phyloP scores from a whole-genome alignment of 2,113 vertebrate genomes.

The Pygoscelis antarcticus region DNA sequence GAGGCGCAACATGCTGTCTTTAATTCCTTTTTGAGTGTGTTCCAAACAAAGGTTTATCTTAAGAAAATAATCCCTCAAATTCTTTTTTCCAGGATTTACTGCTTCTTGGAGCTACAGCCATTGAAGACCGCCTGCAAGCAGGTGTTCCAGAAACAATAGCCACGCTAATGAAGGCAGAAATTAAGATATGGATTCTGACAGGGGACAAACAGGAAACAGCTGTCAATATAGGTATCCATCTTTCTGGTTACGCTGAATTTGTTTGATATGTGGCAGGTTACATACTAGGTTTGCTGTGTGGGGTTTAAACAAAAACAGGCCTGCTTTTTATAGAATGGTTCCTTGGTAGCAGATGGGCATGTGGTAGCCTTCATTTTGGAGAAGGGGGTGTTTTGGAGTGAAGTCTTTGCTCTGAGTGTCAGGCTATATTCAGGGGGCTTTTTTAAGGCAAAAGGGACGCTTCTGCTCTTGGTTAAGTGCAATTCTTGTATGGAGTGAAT shows the following conservation, averaged over 20 bases:
- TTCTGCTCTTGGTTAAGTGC: neutral
- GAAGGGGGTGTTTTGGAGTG: neutral
- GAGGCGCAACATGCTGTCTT: neutral
- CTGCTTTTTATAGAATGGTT: neutral
- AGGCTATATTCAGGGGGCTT: neutral
- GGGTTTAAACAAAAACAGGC: neutral
- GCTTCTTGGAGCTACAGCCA: conserved; percentile 93
- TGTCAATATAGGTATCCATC: conserved; percentile 89
- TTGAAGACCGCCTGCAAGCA: conserved; percentile 93
- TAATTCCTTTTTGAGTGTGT: neutral
- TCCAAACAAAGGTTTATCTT: neutral
- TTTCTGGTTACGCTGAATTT: neutral
- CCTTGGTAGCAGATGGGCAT: neutral
- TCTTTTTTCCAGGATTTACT: conserved; percentile 82
- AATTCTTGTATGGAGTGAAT: neutral
- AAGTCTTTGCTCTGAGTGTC: neutral
- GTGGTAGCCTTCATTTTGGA: neutral
- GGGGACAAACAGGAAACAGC: conserved; percentile 98
- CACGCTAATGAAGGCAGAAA: conserved; percentile 91
- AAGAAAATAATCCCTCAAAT: neutral
- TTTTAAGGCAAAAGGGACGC: neutral
- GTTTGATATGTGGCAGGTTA: neutral
- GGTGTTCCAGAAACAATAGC: conserved; percentile 96
- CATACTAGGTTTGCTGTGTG: neutral
- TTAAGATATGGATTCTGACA: conserved; percentile 97